Conservation (phyloP, 35 echinoderm and acorn worm species). For the Strongylocentrotus purpuratus region DNA sequence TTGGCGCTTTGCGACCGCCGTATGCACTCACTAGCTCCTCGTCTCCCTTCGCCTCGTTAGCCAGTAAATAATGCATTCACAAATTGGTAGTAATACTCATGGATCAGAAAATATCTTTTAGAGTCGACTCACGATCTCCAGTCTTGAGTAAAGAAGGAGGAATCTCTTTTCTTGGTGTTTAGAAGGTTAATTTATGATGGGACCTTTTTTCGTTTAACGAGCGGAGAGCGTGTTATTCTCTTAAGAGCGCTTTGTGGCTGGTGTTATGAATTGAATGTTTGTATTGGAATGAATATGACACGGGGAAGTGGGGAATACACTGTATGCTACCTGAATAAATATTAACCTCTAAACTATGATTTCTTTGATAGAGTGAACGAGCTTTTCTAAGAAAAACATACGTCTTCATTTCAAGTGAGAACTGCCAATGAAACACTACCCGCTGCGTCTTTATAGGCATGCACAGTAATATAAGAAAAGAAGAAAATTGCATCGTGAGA, state of each 20-base stretch:
- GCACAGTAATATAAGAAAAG: too few relatives aligned
- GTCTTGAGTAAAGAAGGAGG: background rate
- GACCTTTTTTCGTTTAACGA: background rate
- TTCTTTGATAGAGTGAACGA: background rate
- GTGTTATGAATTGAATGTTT: constrained; percentile 42
- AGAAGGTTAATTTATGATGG: constrained; percentile 45
- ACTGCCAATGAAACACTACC: too few relatives aligned
- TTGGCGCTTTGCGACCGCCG: constrained; percentile 36
- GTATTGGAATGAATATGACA: constrained; percentile 7
- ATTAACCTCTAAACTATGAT: background rate
- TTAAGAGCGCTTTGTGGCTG: background rate
- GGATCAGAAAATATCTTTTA: background rate
- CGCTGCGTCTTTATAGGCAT: too few relatives aligned
- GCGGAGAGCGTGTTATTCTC: background rate
- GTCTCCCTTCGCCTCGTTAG: constrained; percentile 31
- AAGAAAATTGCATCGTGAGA: too few relatives aligned
- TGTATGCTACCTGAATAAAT: background rate
- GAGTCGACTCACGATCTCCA: constrained; percentile 36
- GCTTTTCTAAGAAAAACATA: background rate
- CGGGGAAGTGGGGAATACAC: background rate
- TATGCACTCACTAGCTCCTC: background rate
- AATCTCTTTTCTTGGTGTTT: background rate
- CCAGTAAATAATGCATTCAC: constrained; percentile 46
- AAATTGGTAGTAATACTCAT: constrained; percentile 44
- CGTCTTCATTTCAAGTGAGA: background rate